These are phyloP conservation scores for Actinemys pallida DNA, from an alignment of 2,113 vertebrate species.

Conservation along the genomic window DNA sequence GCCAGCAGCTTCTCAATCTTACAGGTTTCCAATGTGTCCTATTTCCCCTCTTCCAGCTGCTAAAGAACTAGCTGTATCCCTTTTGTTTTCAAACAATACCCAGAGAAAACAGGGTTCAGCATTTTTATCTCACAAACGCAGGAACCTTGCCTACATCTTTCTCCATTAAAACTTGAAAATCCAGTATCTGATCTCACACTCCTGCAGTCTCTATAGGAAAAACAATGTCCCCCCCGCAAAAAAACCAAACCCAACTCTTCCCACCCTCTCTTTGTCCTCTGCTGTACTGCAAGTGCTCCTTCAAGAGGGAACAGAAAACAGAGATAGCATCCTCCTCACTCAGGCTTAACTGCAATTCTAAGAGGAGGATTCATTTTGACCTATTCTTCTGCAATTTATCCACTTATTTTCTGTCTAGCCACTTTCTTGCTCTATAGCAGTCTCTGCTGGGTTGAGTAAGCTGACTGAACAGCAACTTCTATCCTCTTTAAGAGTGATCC, in stretches of 20 bases:
- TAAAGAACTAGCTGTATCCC: not conserved
- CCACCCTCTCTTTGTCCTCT: rapidly evolving
- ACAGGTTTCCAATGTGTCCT: not conserved
- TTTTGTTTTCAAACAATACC: not conserved
- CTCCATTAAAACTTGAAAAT: not conserved
- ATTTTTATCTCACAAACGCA: rapidly evolving
- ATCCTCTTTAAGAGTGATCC: not conserved
- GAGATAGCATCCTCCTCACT: not conserved
- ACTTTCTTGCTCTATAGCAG: constrained; percentile 4
- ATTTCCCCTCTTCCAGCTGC: not conserved
- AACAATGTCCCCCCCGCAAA: not conserved
- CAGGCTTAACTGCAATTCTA: not conserved
- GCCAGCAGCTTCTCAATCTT: not conserved
- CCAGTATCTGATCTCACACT: not conserved
- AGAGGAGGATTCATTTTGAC: not conserved
- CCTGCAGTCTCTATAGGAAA: not conserved
- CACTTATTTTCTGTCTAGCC: not conserved
- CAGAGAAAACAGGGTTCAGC: not conserved
- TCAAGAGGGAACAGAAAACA: constrained; percentile 1
- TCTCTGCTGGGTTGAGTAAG: not conserved
- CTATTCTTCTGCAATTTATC: not conserved
- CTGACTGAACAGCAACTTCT: rapidly evolving
- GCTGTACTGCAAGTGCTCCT: not conserved
- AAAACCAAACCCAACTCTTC: not conserved
- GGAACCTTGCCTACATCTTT: constrained; percentile 29